phyloP scores from a whole-genome alignment of 2,113 vertebrate genomes.

The Emberiza fucata region DNA sequence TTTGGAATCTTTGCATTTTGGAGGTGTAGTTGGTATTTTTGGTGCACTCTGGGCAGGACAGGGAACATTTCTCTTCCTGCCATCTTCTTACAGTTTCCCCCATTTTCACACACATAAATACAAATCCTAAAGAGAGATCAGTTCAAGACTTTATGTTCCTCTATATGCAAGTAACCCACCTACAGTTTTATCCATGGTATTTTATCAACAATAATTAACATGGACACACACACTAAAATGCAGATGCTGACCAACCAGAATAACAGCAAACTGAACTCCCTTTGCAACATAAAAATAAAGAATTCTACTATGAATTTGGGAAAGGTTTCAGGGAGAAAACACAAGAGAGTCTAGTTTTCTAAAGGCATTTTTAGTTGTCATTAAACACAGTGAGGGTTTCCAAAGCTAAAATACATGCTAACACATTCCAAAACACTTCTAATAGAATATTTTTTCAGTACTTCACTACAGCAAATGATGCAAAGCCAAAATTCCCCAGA shows the following conservation, averaged over 20 bases:
- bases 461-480: constrained; percentile 64
- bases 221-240: neutral
- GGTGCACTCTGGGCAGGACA: neutral
- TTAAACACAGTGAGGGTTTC: constrained; percentile 37
- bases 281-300: neutral
- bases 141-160: neutral
- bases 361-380: constrained; percentile 26
- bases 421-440: constrained; percentile 54
- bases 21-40: neutral
- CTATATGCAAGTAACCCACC: neutral
- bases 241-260: neutral
- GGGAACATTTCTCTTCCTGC: neutral
- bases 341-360: neutral
- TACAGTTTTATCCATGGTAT: neutral
- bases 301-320: neutral
- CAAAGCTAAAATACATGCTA: constrained; percentile 57
- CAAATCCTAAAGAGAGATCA: neutral
- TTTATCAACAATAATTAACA: neutral
- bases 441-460: constrained; percentile 65
- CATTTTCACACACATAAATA: neutral
- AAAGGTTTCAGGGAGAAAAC: neutral
- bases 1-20: neutral
- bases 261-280: neutral
- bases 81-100: neutral
- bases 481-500: constrained; percentile 63